phyloP scores from a whole-genome alignment of 2,113 vertebrate genomes.

The Oenanthe melanoleuca region DNA sequence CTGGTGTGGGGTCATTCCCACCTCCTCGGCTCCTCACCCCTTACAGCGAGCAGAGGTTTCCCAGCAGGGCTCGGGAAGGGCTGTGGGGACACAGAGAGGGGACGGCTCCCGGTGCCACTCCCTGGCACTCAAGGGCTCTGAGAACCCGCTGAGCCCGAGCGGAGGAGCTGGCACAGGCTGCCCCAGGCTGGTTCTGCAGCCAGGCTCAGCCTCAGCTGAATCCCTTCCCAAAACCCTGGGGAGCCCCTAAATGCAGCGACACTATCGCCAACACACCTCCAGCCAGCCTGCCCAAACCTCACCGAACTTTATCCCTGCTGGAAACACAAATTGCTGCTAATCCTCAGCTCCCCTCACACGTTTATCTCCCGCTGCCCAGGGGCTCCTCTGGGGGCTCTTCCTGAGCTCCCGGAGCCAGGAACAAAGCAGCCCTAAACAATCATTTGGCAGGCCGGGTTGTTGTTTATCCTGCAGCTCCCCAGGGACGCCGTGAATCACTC shows the following conservation, averaged over 20 bases:
- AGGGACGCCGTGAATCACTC: constrained; percentile 13
- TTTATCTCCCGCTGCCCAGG: not conserved
- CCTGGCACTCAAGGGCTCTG: fast-evolving
- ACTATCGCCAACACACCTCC: fast-evolving
- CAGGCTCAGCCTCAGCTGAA: not conserved
- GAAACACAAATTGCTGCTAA: not conserved
- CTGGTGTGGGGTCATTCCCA: fast-evolving
- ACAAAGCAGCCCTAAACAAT: not conserved
- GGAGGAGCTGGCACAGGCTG: not conserved
- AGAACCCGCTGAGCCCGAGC: not conserved
- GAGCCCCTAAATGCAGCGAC: not conserved
- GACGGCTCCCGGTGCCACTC: not conserved
- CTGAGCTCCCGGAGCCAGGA: not conserved
- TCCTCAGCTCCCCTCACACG: fast-evolving
- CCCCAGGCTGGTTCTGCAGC: not conserved
- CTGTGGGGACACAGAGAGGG: not conserved
- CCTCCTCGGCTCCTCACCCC: not conserved
- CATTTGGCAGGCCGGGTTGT: not conserved
- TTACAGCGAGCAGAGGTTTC: not conserved
- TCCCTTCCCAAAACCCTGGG: not conserved
- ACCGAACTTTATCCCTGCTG: too few species aligned
- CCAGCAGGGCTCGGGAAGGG: not conserved
- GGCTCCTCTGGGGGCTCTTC: not conserved
- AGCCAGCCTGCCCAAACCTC: fast-evolving
- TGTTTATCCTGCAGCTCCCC: constrained; percentile 54